Percentiles rank a stretch among this genome's conserved stretches.
Conservation (phyloP, 2,888 invertebrate species). For the Zygogramma bicolorata region DNA sequence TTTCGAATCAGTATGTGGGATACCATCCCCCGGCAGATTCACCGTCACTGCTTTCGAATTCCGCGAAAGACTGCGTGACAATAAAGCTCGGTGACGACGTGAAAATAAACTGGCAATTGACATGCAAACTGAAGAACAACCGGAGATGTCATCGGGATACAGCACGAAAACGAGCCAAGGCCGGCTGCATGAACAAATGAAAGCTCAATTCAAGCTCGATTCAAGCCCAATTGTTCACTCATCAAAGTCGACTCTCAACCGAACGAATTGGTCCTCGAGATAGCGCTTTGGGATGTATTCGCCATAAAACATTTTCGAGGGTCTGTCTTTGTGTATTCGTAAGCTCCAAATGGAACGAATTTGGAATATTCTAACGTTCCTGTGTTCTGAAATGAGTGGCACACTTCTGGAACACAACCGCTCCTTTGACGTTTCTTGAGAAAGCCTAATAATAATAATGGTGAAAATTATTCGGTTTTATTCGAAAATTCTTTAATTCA, state of each 20-base stretch:
- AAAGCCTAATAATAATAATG: too few relatives aligned
- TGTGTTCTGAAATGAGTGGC: too few relatives aligned
- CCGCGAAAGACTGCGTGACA: slow-evolving; percentile 40
- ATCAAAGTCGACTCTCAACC: slow-evolving; percentile 11
- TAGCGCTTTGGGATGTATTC: not conserved
- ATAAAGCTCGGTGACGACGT: slow-evolving; percentile 41
- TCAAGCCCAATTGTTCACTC: slow-evolving; percentile 26
- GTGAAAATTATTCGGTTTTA: too few relatives aligned
- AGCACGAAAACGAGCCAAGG: slow-evolving; percentile 44
- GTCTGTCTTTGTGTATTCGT: not conserved
- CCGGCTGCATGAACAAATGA: slow-evolving; percentile 15
- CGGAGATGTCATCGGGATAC: slow-evolving; percentile 47
- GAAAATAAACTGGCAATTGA: slow-evolving; percentile 46
- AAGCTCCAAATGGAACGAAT: not conserved
- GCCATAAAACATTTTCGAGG: not conserved
- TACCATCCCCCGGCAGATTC: too few relatives aligned
- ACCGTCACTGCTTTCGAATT: not conserved
- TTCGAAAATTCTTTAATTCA: too few relatives aligned
- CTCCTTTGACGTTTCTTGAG: too few relatives aligned
- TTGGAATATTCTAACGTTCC: too few relatives aligned
- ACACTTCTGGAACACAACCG: too few relatives aligned
- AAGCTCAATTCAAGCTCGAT: slow-evolving; percentile 11
- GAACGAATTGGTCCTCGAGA: not conserved
- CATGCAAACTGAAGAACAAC: slow-evolving; percentile 44
- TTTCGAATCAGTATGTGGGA: too few relatives aligned